Conservation (phyloP, 2,113 vertebrate genomes). For the Eptatretus burgeri region DNA sequence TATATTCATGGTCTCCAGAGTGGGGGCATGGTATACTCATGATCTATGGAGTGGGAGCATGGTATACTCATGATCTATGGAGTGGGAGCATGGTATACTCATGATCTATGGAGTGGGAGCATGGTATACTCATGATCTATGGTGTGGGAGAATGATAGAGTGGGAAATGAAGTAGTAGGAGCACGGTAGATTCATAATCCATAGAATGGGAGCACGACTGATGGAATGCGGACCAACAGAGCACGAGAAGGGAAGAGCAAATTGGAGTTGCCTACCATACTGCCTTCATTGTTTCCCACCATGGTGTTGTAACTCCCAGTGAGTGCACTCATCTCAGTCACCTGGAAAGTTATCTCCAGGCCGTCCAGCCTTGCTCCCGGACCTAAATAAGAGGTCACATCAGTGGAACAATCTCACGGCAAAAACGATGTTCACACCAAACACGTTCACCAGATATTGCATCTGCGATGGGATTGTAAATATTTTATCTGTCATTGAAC, state of each 20-base stretch:
- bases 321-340: constrained; percentile 48
- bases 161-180: not conserved
- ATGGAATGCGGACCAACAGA: not conserved
- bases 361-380: constrained; percentile 57
- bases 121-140: not conserved
- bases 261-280: constrained; percentile 37
- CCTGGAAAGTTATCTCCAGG: constrained; percentile 64
- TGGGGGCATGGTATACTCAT: too few species aligned
- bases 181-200: too few species aligned
- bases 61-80: not conserved
- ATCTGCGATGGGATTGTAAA: too few species aligned
- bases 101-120: not conserved
- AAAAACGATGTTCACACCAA: too few species aligned
- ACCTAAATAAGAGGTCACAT: constrained; percentile 17
- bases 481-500: too few species aligned
- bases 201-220: too few species aligned
- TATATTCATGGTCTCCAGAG: too few species aligned
- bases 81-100: not conserved
- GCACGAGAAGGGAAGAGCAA: not conserved
- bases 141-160: not conserved
- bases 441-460: too few species aligned
- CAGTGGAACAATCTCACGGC: too few species aligned
- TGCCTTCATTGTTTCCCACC: constrained; percentile 94
- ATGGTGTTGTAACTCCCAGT: constrained; percentile 92
- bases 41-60: too few species aligned